Conservation (phyloP, 2,888 invertebrate genomes). For the Clitarchus hookeri region DNA sequence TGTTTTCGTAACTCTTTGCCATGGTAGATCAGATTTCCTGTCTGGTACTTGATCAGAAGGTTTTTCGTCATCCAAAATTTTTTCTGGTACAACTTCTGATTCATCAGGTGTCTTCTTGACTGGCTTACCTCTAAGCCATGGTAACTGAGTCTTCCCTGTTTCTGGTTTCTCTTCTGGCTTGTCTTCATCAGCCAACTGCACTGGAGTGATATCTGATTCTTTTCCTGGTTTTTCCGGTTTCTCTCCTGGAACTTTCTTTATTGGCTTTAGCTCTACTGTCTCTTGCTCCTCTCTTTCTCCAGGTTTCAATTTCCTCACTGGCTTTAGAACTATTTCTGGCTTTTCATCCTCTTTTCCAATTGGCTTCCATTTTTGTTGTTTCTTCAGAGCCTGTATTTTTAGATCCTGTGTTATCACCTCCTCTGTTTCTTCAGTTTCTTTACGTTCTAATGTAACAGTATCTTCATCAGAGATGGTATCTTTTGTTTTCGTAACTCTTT, state of each 20-base stretch:
- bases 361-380: slow-evolving; percentile 40
- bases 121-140: slow-evolving; percentile 24
- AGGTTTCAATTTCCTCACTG: slow-evolving; percentile 44
- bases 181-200: slow-evolving; percentile 29
- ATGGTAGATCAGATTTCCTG: slow-evolving; percentile 33
- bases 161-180: slow-evolving; percentile 41
- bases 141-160: slow-evolving; percentile 28
- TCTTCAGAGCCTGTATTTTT: slow-evolving; percentile 37
- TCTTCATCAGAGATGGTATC: slow-evolving; percentile 38
- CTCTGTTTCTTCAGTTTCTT: slow-evolving; percentile 34
- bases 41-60: slow-evolving; percentile 40
- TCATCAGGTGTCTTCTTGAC: slow-evolving; percentile 6
- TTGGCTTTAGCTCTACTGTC: slow-evolving; percentile 31
- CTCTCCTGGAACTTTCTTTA: slow-evolving; percentile 43
- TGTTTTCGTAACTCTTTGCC: slow-evolving; percentile 33
- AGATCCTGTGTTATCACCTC: slow-evolving; percentile 37
- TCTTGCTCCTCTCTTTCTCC: slow-evolving; percentile 38
- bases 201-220: neutral
- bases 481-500: slow-evolving; percentile 34
- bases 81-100: slow-evolving; percentile 10
- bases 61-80: slow-evolving; percentile 19
- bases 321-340: slow-evolving; percentile 41
- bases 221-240: slow-evolving; percentile 24
- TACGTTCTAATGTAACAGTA: slow-evolving; percentile 31
- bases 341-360: slow-evolving; percentile 49